Conservation (phyloP, 2,888 invertebrate genomes). For the Drosophila antonietae region DNA sequence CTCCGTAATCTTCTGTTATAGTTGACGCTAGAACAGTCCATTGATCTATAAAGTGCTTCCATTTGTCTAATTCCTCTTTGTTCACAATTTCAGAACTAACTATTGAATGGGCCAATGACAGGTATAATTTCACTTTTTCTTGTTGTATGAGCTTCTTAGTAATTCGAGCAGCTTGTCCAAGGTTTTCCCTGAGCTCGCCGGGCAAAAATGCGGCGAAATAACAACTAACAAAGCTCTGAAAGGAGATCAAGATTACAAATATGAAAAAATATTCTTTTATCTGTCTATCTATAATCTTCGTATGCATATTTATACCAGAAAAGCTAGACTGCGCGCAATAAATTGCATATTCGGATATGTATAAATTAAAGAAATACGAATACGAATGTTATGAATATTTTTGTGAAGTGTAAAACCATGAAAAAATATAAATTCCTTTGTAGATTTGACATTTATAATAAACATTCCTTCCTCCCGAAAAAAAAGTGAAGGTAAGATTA, state of each 20-base stretch:
- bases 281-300: too few relatives aligned
- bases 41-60: background rate
- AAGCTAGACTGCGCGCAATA: background rate
- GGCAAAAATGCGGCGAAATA: background rate
- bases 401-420: background rate
- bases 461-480: too few relatives aligned
- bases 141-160: background rate
- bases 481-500: too few relatives aligned
- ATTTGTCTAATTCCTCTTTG: background rate
- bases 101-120: background rate
- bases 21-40: background rate
- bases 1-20: background rate
- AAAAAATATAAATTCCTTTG: background rate
- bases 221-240: background rate
- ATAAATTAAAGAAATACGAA: background rate
- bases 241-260: background rate
- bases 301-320: background rate
- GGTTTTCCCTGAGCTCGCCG: background rate
- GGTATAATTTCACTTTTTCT: background rate
- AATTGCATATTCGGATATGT: background rate
- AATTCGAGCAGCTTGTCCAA: background rate
- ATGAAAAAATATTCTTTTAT: background rate
- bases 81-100: background rate
- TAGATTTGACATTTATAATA: too few relatives aligned
- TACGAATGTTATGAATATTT: too few relatives aligned